Evolutionary conservation across 2,888 invertebrate genomes (phyloP), one percentile per base, ranked within the genome.

Genomic region (Melieria crassipennis): DNA sequence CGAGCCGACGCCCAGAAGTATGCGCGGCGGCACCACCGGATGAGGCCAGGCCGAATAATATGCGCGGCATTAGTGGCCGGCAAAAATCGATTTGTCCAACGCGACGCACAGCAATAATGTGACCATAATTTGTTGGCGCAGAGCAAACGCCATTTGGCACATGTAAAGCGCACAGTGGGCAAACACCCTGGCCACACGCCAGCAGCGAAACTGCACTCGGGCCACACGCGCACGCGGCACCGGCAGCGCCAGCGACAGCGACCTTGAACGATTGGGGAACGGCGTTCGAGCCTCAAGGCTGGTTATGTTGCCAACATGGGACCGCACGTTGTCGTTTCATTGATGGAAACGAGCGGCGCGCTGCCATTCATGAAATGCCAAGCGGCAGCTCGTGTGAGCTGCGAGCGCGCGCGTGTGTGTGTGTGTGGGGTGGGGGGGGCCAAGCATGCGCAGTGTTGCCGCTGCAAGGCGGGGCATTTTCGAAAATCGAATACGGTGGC

Each of bases 1-100:
- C n/a, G 16, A 65, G 71, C 68, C 71, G 68, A 62, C 71, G 71
- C 71, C 71, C 71, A 72, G 50, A 68, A 72, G 56, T 68, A 70
- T 67, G 11, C 63, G 66, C 55, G n/a, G 43, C 16, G 16, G 30
- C 30, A 30, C 30, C 30, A 30, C 2, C 30, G 30, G 2, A 30
- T 30, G 30, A 2, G 30, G 30, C 30, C 30, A 30, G 30, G 30
- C 30, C 30, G 30, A 30, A 30, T 30, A 1, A 30, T 30, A 30
- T 30, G 30, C 30, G 30, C 30, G 30, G 3, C 30, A 30, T 52
- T 16, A 47, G 10, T 16, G 56, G n/a, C 46, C 42, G 30, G 13
- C 55, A 45, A 42, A 42, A 61, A 71, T 71, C 57, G 71, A 71
- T 71, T 67, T 62, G 61, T 61, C 30, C 30, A 30, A 30, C 30